Conservation (phyloP, 2,888 invertebrate genomes). For the Plagodis dolabraria region DNA sequence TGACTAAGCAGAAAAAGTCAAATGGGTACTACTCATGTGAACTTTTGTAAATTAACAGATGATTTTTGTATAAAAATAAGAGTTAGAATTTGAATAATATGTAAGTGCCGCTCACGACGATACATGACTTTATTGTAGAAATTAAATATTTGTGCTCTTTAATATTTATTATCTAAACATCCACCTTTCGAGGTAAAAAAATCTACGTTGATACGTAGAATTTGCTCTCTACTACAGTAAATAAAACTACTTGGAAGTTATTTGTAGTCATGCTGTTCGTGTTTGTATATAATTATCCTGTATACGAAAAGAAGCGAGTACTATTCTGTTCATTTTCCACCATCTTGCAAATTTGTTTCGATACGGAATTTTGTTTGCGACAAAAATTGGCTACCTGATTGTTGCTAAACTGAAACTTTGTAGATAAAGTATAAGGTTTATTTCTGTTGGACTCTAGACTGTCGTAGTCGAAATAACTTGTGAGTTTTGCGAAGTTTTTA, state of each 20-base stretch:
- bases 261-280: neutral
- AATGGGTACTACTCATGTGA: too few relatives aligned
- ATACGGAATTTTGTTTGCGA: conserved; percentile 25
- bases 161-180: too few relatives aligned
- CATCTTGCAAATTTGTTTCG: conserved; percentile 24
- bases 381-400: conserved; percentile 30
- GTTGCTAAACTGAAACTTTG: conserved; percentile 17
- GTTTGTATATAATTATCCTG: neutral
- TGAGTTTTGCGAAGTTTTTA: conserved; percentile 10
- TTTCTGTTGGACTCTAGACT: conserved; percentile 12
- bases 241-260: neutral
- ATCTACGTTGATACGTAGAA: too few relatives aligned
- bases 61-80: too few relatives aligned
- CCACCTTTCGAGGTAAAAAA: too few relatives aligned
- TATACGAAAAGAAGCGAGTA: conserved; percentile 9
- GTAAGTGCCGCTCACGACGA: too few relatives aligned
- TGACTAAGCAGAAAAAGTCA: too few relatives aligned
- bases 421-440: conserved; percentile 24
- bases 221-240: too few relatives aligned
- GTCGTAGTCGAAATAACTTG: conserved; percentile 7
- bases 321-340: conserved; percentile 24
- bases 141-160: too few relatives aligned
- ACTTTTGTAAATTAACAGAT: too few relatives aligned
- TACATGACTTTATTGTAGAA: too few relatives aligned
- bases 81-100: too few relatives aligned